Conservation (phyloP, 2,888 invertebrate genomes). For the Macrophya alboannulata region DNA sequence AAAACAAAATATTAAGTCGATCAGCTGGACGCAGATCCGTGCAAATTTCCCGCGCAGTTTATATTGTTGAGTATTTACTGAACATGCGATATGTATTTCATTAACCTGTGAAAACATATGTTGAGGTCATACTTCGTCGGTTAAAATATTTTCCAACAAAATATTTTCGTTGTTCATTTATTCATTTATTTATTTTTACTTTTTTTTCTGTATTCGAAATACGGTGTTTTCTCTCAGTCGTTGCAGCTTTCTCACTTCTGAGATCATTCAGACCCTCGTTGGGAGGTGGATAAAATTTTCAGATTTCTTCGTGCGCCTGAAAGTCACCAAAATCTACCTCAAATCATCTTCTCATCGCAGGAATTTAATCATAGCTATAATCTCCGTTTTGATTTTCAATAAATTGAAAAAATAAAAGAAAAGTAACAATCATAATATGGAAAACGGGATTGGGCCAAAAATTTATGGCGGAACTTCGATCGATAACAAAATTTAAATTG, state of each 20-base stretch:
- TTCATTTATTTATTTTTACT: not conserved
- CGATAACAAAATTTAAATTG: too few relatives aligned
- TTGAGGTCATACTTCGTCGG: not conserved
- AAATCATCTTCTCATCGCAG: too few relatives aligned
- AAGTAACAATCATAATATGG: too few relatives aligned
- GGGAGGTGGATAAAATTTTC: not conserved
- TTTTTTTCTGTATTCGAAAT: not conserved
- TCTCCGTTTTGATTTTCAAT: too few relatives aligned
- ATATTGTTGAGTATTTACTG: not conserved
- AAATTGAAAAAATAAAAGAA: too few relatives aligned
- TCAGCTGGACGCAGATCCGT: not conserved
- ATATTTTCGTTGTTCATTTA: not conserved
- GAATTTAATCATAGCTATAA: too few relatives aligned
- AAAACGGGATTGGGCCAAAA: too few relatives aligned
- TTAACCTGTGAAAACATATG: not conserved
- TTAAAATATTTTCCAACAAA: not conserved
- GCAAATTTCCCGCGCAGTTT: not conserved
- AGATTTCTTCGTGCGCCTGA: not conserved
- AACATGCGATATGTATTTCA: not conserved
- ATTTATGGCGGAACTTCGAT: too few relatives aligned
- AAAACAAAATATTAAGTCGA: not conserved
- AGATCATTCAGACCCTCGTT: slow-evolving; percentile 11
- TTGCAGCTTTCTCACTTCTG: not conserved
- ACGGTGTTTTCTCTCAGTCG: not conserved
- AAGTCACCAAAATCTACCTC: not conserved